Evolutionary conservation across 2,797 vertebrate genomes (phyloP).

Genomic region (Percopsis omiscomaycus): DNA sequence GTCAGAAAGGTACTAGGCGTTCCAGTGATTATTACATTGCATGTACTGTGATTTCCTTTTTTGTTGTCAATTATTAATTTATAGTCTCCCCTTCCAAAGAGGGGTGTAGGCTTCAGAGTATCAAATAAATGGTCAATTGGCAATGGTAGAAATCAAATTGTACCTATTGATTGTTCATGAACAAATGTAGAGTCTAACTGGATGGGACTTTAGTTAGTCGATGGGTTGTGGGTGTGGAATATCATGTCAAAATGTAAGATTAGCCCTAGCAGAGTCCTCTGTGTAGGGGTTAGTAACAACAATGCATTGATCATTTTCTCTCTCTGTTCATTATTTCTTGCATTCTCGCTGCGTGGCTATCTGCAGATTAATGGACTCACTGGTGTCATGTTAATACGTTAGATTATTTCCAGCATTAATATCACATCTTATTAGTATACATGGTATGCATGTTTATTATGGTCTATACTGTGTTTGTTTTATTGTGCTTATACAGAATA

Average conservation of each 20-base stretch:
- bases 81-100: too few relatives aligned
- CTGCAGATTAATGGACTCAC: constrained; percentile 12
- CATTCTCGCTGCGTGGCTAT: constrained; percentile 5
- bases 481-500: not conserved
- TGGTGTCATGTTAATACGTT: not conserved
- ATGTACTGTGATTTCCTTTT: too few relatives aligned
- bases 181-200: constrained; percentile 34
- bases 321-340: not conserved
- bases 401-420: too few relatives aligned
- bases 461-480: constrained; percentile 3
- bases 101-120: too few relatives aligned
- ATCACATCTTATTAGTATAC: too few relatives aligned
- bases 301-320: constrained; percentile 34
- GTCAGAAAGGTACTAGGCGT: not conserved
- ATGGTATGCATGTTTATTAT: constrained; percentile 16
- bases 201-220: constrained; percentile 36
- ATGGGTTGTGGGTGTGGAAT: constrained; percentile 31
- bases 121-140: constrained; percentile 5
- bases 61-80: too few relatives aligned
- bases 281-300: constrained; percentile 34
- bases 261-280: constrained; percentile 46
- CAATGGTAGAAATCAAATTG: constrained; percentile 12
- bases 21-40: too few relatives aligned
- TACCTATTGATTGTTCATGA: constrained; percentile 26
- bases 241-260: constrained; percentile 36